Evolutionary conservation across 2,797 vertebrate species (phyloP), one percentile per base, ranked within the genome.

Genomic region (Pagetopsis macropterus): DNA sequence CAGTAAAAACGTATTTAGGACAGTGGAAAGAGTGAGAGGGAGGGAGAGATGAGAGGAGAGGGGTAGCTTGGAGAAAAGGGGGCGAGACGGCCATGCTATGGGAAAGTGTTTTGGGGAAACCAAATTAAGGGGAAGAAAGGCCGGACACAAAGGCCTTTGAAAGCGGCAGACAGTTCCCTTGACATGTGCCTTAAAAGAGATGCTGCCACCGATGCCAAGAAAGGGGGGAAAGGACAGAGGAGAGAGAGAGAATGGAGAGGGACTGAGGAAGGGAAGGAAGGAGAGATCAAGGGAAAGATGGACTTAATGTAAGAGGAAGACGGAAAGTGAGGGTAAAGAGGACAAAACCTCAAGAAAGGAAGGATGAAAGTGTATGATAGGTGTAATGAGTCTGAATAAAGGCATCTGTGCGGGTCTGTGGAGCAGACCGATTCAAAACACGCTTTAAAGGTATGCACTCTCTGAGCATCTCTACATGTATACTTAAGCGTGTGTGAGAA

Each of bases 111-210:
- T 92, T 84, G 84, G 90, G 76, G 87, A 90, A 92, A 92, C 87
- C 90, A 89, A 91, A 91, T 91, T 88, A 92, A 87, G 83, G 87
- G 79, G 80, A 91, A 92, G 91, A 93, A 92, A 93, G 88, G 86
- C 75, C 11, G 76, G 87, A 90, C 85, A 93, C 92, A 92, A 93
- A 92, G 84, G 88, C 86, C 86, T 91, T 90, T 89, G 87, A 91
- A 90, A 92, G 87, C 71, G 61, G 88, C 92, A 94, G 93, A 94
- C 93, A 94, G 93, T 92, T 94, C 93, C 88, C 92, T 91, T 94
- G 91, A 93, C 90, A 90, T 90, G 88, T 85, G 90, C 91, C 91
- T 92, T 92, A 93, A 93, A 93, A 93, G 93, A 93, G 91, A 93
- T 92, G 90, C 92, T 91, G 91, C 88, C 45, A 75, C 84, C 37